These are phyloP conservation scores for Eulithis testata DNA, from an alignment of 2,888 invertebrate species.

Conservation along the genomic window DNA sequence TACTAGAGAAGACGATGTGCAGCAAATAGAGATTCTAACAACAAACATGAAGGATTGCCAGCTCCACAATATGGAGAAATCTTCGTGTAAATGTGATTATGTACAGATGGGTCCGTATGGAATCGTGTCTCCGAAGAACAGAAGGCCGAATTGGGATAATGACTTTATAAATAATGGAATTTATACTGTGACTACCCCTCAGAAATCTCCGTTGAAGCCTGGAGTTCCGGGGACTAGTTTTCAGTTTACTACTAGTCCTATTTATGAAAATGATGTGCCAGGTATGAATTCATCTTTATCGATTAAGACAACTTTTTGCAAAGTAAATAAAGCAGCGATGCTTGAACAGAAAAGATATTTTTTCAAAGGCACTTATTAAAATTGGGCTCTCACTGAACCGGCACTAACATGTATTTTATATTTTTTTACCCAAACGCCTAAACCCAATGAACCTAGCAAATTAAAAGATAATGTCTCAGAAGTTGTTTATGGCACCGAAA, in stretches of 20 bases:
- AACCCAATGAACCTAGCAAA: not conserved
- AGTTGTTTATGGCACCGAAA: not conserved
- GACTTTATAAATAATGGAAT: constrained; percentile 77
- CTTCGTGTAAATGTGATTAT: constrained; percentile 78
- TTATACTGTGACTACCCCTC: constrained; percentile 76
- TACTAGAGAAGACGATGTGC: constrained; percentile 76
- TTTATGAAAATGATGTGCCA: constrained; percentile 77
- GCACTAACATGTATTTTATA: not conserved
- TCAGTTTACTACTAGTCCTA: constrained; percentile 75
- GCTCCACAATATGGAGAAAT: constrained; percentile 73
- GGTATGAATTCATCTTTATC: constrained; percentile 49
- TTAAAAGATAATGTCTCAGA: not conserved
- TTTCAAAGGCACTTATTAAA: not conserved
- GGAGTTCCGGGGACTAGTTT: constrained; percentile 76
- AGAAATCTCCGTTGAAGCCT: constrained; percentile 73
- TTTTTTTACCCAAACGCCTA: not conserved
- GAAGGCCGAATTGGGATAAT: constrained; percentile 72
- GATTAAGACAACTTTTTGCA: not conserved
- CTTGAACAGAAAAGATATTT: constrained; percentile 10
- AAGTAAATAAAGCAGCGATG: too few relatives aligned
- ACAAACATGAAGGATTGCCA: constrained; percentile 79
- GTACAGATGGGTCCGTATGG: constrained; percentile 78
- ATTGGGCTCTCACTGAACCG: not conserved
- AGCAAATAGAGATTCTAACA: constrained; percentile 77
- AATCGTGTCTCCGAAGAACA: constrained; percentile 70